Evolutionary conservation across 2,797 vertebrate species (phyloP).

Genomic region (Rhincodon typus): DNA sequence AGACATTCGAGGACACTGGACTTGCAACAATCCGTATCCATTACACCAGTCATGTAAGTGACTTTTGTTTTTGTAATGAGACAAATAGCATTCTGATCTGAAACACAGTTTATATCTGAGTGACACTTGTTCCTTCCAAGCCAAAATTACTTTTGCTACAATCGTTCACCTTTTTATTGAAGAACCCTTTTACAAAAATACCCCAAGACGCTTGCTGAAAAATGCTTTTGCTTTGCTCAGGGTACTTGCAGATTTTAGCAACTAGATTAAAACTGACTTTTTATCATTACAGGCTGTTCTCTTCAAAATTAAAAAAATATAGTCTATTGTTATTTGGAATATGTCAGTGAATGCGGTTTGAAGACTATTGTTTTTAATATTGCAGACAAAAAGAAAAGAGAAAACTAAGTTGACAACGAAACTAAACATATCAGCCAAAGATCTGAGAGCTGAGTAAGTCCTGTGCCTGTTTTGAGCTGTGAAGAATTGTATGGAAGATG

Average conservation of each 20-base stretch:
- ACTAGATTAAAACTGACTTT: slow-evolving; percentile 38
- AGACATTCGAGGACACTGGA: slow-evolving; percentile 67
- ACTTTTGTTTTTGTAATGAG: not conserved
- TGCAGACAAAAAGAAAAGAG: slow-evolving; percentile 50
- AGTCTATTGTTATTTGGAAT: not conserved
- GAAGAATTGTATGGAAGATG: not conserved
- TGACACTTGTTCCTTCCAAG: not conserved
- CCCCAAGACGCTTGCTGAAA: not conserved
- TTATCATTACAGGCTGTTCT: not conserved
- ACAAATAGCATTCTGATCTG: not conserved
- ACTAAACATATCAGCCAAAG: slow-evolving; percentile 69
- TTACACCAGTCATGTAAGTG: slow-evolving; percentile 39
- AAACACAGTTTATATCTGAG: not conserved
- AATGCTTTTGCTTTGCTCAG: no score
- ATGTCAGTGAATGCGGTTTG: not conserved
- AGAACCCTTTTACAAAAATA: not conserved
- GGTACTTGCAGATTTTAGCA: not conserved
- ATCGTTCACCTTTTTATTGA: not conserved
- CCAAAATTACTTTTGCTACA: not conserved
- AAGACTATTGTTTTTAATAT: not conserved
- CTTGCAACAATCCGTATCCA: slow-evolving; percentile 80
- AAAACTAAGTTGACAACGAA: slow-evolving; percentile 65
- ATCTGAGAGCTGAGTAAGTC: slow-evolving; percentile 76
- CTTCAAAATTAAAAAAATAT: not conserved
- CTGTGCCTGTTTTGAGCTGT: not conserved